Evolutionary conservation across 2,113 vertebrate genomes (phyloP), one percentile per base, ranked within the genome.

Genomic region (Erpornis zantholeuca): DNA sequence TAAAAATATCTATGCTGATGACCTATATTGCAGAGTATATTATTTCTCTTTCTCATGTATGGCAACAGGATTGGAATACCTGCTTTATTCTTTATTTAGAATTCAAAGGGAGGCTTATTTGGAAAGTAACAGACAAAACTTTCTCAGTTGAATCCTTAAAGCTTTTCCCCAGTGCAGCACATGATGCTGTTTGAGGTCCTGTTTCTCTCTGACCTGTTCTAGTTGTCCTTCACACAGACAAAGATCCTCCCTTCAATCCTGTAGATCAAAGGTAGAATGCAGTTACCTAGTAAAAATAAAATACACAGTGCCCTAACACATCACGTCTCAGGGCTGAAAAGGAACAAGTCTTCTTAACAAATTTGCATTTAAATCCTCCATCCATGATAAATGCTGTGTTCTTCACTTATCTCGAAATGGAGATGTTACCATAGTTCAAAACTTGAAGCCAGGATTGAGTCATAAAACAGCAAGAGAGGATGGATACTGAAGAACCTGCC

Each of bases 1-100:
- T 83, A 92, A 93, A 97, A 94, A 94, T 83, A 83, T 77, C 92
- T 92, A 42, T 50, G 59, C 38, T 73, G 75, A 88, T 94, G 90
- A 86, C 85, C 88, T 90, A 86, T 80, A 88, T 90, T 79, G 63
- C 63, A 61, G 54, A 85, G 54, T 65, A 63, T 54, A 80, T 60
- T 57, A 60, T 90, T 85, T 20, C 65, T 90, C n/a, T 82, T 61
- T 66, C 76, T 64, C 50, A 22, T 54, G 38, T 88, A 42, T 66
- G 29, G 56, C 66, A 82, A 92, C 71, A 92, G 19, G 45, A 80
- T 47, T 82, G 23, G 86, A 92, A 92, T 80, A 85, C 15, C 42
- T 94, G 59, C 76, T 92, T 94, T 96, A 65, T 77, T 77, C 71
- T 80, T 87, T 65, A 82, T 80, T 94, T 80, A 66, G 71, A 86